A percentile compares a stretch with the other conserved stretches of the same genome.
phyloP scores from a whole-genome alignment of 2,888 invertebrate genomes.

The Beris morrisii region DNA sequence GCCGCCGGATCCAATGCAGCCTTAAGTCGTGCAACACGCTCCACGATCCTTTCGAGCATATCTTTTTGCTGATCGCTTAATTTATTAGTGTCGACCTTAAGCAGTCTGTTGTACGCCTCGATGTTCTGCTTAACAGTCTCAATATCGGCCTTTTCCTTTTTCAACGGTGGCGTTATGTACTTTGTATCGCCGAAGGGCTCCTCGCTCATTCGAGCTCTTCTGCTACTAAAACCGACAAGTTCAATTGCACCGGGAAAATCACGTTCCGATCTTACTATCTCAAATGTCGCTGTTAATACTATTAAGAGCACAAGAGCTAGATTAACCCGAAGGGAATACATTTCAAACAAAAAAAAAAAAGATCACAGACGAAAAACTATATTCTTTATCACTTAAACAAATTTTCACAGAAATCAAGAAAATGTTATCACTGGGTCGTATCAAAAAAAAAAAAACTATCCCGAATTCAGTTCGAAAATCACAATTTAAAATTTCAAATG shows the following conservation, averaged over 20 bases:
- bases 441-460: no score
- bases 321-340: conserved; percentile 31
- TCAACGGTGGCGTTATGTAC: conserved; percentile 44
- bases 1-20: conserved; percentile 50
- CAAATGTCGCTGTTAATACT: conserved; percentile 1
- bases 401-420: background rate
- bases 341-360: conserved; percentile 18
- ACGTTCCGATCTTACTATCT: conserved; percentile 31
- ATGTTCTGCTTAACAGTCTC: conserved; percentile 54
- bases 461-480: no score
- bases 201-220: conserved; percentile 46
- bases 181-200: conserved; percentile 19
- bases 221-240: conserved; percentile 52
- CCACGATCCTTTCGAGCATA: conserved; percentile 54
- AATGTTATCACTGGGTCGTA: no score
- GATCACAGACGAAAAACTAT: background rate
- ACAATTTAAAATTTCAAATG: no score
- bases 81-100: conserved; percentile 53
- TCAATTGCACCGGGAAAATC: conserved; percentile 55
- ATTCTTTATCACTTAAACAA: background rate
- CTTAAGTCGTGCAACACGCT: conserved; percentile 54
- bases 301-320: conserved; percentile 18
- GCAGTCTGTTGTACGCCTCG: conserved; percentile 52
- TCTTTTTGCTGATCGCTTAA: conserved; percentile 55
- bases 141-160: conserved; percentile 53